Evolutionary conservation across 2,797 vertebrate genomes (phyloP), one percentile per base, ranked within the genome.

Genomic region (Poecilia picta): DNA sequence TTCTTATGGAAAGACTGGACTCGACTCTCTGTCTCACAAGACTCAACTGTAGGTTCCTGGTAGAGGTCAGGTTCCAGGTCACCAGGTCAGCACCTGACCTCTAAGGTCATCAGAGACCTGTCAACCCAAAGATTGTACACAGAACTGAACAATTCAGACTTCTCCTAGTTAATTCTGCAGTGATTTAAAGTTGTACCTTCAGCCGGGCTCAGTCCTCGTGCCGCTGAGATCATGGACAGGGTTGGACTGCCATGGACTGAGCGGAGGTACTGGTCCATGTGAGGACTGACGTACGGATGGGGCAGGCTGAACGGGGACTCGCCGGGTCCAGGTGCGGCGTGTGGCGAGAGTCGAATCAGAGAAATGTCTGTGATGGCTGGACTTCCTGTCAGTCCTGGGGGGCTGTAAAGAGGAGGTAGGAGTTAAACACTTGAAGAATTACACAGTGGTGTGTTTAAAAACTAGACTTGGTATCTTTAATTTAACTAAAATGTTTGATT

Each of bases 221-320:
- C 97, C 0, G 98, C 97, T 0, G 98, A 98, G 95, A 99, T 97
- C 95, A 99, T 96, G 0, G 98, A 99, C 77, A 99, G 97, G 0
- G 98, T 98, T 84, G 98, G 98, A 89, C 98, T 99, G 90, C 97
- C 82, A 75, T 99, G 98, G 55, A 99, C 92, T 0, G 98, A 98
- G 74, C 97, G 97, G 73, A 99, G 97, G 94, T 99, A 99, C 91
- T 98, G 98, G 94, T 99, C 98, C 98, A 99, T 97, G 94, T 99
- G 98, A 57, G 98, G 97, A 83, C 94, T 97, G 91, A 99, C 90
- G 77, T 98, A 99, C 0, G 97, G 96, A 83, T 99, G 98, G 0
- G 97, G 96, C 0, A 96, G 95, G 85, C 94, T 97, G 94, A 99
- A 99, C 5, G 97, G 97, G 0, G 97, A 96, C 79, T 99, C 98